phyloP scores from a whole-genome alignment of 2,888 invertebrate species.

The Eledona agricola region DNA sequence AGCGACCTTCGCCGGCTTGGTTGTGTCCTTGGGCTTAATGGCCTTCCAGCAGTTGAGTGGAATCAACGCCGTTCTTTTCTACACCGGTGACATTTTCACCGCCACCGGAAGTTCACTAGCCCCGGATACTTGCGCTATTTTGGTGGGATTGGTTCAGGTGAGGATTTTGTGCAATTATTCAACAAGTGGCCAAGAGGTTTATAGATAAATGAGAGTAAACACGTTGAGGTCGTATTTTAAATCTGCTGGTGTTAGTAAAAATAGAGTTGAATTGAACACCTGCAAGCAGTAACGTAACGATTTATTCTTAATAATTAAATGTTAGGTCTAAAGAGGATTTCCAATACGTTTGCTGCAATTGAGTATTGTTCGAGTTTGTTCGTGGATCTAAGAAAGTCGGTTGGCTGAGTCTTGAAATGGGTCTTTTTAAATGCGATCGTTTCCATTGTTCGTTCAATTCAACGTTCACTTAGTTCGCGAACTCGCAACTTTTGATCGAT shows the following conservation, averaged over 20 bases:
- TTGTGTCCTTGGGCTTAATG: conserved; percentile 61
- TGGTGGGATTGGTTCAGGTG: conserved; percentile 62
- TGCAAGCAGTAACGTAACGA: no score
- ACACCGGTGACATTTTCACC: conserved; percentile 55
- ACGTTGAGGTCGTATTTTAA: conserved; percentile 7
- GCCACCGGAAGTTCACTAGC: conserved; percentile 52
- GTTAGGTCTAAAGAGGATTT: no score
- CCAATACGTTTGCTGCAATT: no score
- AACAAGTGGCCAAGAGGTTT: conserved; percentile 20
- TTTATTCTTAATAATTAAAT: no score
- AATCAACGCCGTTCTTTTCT: conserved; percentile 59
- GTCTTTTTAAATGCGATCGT: no score
- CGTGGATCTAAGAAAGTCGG: no score
- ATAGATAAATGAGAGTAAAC: conserved; percentile 19
- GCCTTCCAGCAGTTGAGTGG: conserved; percentile 62
- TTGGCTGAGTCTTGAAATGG: no score
- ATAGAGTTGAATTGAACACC: not conserved
- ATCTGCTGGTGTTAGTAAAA: conserved; percentile 5
- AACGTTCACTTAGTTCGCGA: no score
- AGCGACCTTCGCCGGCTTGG: conserved; percentile 50
- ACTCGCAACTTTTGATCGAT: no score
- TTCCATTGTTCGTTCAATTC: no score
- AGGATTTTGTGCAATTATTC: conserved; percentile 34
- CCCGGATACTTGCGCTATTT: conserved; percentile 58
- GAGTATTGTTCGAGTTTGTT: no score